Conservation (phyloP, 2,797 vertebrate genomes). For the Aplochiton taeniatus region DNA sequence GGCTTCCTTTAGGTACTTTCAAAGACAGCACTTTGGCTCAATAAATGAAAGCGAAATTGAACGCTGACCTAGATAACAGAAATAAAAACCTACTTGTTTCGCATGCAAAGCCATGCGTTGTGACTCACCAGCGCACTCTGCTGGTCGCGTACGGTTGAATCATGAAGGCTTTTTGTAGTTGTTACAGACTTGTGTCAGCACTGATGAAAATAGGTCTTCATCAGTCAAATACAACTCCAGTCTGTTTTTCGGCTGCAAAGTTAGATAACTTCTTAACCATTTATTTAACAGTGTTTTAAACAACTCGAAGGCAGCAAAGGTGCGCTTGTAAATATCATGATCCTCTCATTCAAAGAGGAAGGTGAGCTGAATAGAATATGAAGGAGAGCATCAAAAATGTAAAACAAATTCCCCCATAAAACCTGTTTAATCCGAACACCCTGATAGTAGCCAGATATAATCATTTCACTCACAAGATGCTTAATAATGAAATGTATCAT, state of each 20-base stretch:
- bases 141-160: constrained; percentile 29
- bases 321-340: constrained; percentile 23
- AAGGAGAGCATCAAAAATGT: background rate
- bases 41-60: constrained; percentile 47
- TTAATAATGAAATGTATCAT: background rate
- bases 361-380: background rate
- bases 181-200: constrained; percentile 7
- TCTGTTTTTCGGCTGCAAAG: too few species aligned
- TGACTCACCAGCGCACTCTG: constrained; percentile 61
- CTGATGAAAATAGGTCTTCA: constrained; percentile 1
- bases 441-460: too few species aligned
- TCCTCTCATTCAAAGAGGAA: constrained; percentile 15
- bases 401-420: too few species aligned
- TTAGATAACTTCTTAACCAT: constrained; percentile 7
- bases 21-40: constrained; percentile 46
- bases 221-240: constrained; percentile 4
- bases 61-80: constrained; percentile 75
- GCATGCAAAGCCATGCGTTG: constrained; percentile 27
- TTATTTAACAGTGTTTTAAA: too few species aligned
- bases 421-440: too few species aligned
- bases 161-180: background rate
- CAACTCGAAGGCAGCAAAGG: too few species aligned
- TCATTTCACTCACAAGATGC: background rate
- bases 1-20: constrained; percentile 34
- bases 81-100: constrained; percentile 64